Percentiles rank a stretch among this genome's conserved stretches.
phyloP scores from a whole-genome alignment of 2,797 vertebrate species.

The Triplophysa bombifrons region DNA sequence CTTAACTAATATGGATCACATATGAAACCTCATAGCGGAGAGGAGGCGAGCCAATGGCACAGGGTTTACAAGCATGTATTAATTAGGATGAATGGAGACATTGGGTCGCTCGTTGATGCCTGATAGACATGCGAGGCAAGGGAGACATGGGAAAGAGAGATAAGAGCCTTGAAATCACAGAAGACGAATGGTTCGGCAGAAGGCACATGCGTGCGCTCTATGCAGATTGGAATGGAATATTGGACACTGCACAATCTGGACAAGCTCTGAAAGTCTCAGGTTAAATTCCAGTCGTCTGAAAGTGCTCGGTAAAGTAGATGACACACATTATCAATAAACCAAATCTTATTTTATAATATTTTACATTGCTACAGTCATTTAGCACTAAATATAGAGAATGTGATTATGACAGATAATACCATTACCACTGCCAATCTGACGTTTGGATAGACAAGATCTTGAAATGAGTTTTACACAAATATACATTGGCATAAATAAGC shows the following conservation, averaged over 20 bases:
- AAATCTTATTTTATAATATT: neutral
- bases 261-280: neutral
- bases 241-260: neutral
- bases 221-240: too few relatives aligned
- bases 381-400: neutral
- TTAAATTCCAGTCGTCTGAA: neutral
- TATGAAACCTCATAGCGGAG: constrained; percentile 73
- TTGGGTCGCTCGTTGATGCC: constrained; percentile 67
- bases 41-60: constrained; percentile 60
- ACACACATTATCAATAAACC: neutral
- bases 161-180: constrained; percentile 4
- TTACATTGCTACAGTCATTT: neutral
- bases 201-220: neutral
- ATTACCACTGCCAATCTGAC: too few relatives aligned
- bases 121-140: constrained; percentile 58
- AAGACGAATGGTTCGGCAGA: constrained; percentile 12
- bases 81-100: constrained; percentile 78
- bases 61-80: constrained; percentile 69
- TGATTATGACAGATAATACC: neutral
- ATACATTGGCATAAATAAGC: too few relatives aligned
- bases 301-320: neutral
- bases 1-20: constrained; percentile 82
- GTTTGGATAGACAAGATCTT: too few relatives aligned
- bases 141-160: constrained; percentile 49
- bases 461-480: too few relatives aligned